Evolutionary conservation across 2,797 vertebrate genomes (phyloP).

Genomic region (Sebastes miniatus): DNA sequence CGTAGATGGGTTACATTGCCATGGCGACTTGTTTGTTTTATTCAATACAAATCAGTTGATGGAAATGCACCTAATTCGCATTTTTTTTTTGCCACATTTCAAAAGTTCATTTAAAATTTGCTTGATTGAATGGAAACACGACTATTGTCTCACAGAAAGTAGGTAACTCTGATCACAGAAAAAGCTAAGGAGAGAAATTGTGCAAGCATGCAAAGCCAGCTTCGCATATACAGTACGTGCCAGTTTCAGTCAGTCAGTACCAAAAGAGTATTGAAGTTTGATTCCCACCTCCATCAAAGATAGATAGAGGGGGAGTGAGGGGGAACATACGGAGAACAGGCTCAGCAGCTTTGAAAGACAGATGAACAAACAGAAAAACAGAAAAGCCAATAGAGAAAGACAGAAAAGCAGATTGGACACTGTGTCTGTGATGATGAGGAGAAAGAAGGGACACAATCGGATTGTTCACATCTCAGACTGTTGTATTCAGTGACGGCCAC

Average conservation of each 20-base stretch:
- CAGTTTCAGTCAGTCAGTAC: background rate
- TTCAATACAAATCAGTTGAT: background rate
- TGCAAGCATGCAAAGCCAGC: background rate
- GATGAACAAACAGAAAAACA: conserved; percentile 7
- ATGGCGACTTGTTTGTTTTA: too few species aligned
- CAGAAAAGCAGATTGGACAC: conserved; percentile 29
- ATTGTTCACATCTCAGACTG: conserved; percentile 38
- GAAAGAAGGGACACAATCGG: conserved; percentile 41
- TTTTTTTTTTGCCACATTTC: background rate
- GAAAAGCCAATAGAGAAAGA: conserved; percentile 24
- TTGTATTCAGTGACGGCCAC: conserved; percentile 63
- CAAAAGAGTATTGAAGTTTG: background rate
- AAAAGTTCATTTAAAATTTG: background rate
- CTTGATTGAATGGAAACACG: background rate
- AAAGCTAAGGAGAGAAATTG: background rate
- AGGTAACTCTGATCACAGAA: background rate
- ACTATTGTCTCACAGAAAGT: background rate
- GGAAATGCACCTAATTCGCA: background rate
- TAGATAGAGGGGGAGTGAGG: background rate
- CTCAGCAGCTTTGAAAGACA: conserved; percentile 12
- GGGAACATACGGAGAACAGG: background rate
- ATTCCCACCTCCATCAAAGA: background rate
- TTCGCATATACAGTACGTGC: background rate
- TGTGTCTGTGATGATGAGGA: conserved; percentile 40
- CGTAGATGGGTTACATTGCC: too few species aligned